Conservation (phyloP, 1,140 invertebrate genomes). For the Camponotus floridanus region DNA sequence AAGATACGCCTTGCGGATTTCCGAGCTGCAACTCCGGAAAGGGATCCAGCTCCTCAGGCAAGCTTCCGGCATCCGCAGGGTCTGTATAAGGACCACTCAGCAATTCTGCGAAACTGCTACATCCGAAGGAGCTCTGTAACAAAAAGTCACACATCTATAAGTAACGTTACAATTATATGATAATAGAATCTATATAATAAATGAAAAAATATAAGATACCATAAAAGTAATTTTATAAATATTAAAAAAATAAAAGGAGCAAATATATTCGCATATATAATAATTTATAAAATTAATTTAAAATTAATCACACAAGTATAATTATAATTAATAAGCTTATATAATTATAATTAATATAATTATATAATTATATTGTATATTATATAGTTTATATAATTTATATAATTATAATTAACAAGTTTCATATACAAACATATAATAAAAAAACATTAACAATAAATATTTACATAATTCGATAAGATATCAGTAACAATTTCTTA, state of each 20-base stretch:
- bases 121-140: constrained; percentile 88
- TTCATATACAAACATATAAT: not conserved
- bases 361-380: too few relatives aligned
- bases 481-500: not conserved
- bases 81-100: constrained; percentile 88
- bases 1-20: constrained; percentile 78
- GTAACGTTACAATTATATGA: not conserved
- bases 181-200: not conserved
- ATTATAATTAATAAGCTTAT: not conserved
- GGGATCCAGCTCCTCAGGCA: constrained; percentile 86
- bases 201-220: not conserved
- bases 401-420: constrained; percentile 2
- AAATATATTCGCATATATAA: not conserved
- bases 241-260: not conserved
- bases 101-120: constrained; percentile 89
- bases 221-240: not conserved
- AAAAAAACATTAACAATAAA: not conserved
- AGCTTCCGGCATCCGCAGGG: constrained; percentile 82
- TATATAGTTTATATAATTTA: too few relatives aligned
- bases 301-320: not conserved
- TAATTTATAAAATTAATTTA: not conserved
- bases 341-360: too few relatives aligned
- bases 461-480: constrained; percentile 1
- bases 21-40: constrained; percentile 84
- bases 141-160: constrained; percentile 31